Conservation (phyloP, 2,797 vertebrate species). For the Vireo griseus region DNA sequence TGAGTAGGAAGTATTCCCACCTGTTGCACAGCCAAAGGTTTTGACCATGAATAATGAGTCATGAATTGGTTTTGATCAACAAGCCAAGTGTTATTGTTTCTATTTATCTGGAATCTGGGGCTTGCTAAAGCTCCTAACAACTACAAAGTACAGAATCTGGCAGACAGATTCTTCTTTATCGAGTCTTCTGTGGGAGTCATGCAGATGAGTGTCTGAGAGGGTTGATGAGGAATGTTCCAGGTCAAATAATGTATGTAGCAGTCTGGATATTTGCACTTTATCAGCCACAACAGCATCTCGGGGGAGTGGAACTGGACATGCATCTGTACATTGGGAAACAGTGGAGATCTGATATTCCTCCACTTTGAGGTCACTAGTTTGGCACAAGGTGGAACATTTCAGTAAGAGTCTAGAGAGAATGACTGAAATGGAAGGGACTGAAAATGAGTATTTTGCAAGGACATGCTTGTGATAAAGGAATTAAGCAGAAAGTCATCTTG, state of each 20-base stretch:
- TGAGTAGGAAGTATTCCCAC: conserved; percentile 19
- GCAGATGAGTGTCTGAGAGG: not conserved
- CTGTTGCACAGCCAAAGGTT: conserved; percentile 6
- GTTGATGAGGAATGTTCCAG: not conserved
- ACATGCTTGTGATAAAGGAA: not conserved
- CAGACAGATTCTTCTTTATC: not conserved
- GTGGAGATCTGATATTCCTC: not conserved
- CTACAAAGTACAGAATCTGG: not conserved
- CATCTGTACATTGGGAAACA: not conserved
- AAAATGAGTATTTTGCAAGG: not conserved
- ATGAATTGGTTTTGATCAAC: conserved; percentile 41
- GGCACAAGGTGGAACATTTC: not conserved
- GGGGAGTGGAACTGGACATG: not conserved
- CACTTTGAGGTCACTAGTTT: not conserved
- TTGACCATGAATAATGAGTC: conserved; percentile 33
- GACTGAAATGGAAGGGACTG: not conserved
- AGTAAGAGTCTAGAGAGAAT: not conserved
- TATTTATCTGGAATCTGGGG: conserved; percentile 10
- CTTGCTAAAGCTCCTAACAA: not conserved
- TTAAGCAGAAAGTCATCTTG: not conserved
- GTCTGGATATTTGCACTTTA: not conserved
- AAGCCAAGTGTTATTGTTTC: conserved; percentile 25
- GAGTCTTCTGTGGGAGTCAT: not conserved
- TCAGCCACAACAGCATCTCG: not conserved
- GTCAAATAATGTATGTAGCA: not conserved